Percentiles rank a stretch among this genome's conserved stretches.
phyloP scores from a whole-genome alignment of 2,888 invertebrate species.

The Scrobipalpa costella region DNA sequence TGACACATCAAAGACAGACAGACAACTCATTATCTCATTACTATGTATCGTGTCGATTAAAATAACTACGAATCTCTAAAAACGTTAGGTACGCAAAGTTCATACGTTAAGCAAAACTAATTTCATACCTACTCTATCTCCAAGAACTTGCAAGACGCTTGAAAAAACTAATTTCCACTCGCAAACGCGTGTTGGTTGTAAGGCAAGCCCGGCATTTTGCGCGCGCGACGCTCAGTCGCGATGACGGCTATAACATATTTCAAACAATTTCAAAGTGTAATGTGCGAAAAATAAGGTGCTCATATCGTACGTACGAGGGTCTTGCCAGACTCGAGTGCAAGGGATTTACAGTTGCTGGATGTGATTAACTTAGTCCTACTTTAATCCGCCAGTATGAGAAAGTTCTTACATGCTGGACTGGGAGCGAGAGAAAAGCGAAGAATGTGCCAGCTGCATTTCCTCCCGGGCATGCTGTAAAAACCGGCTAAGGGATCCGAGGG shows the following conservation, averaged over 20 bases:
- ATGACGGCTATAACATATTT: constrained; percentile 69
- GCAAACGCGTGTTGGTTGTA: not conserved
- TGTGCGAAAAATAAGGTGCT: constrained; percentile 77
- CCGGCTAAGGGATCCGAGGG: too few species aligned
- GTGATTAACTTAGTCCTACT: not conserved
- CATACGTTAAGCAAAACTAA: too few species aligned
- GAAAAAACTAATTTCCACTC: constrained; percentile 18
- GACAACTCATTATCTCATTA: too few species aligned
- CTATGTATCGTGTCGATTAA: too few species aligned
- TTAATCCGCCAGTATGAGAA: too few species aligned
- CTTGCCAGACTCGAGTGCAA: constrained; percentile 38
- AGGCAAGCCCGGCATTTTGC: constrained; percentile 8
- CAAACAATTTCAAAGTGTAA: constrained; percentile 77
- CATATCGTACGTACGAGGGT: constrained; percentile 49
- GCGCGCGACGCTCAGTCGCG: constrained; percentile 34
- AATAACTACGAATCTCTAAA: too few species aligned
- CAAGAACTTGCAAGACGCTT: not conserved
- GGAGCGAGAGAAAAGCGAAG: too few species aligned
- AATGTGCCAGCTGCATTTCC: too few species aligned
- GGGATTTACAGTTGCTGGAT: constrained; percentile 43
- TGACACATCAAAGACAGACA: too few species aligned
- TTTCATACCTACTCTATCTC: not conserved
- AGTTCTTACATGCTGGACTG: too few species aligned
- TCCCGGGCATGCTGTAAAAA: too few species aligned
- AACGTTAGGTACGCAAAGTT: too few species aligned